Conservation (phyloP, 2,113 vertebrate genomes). For the Ranitomeya imitator region DNA sequence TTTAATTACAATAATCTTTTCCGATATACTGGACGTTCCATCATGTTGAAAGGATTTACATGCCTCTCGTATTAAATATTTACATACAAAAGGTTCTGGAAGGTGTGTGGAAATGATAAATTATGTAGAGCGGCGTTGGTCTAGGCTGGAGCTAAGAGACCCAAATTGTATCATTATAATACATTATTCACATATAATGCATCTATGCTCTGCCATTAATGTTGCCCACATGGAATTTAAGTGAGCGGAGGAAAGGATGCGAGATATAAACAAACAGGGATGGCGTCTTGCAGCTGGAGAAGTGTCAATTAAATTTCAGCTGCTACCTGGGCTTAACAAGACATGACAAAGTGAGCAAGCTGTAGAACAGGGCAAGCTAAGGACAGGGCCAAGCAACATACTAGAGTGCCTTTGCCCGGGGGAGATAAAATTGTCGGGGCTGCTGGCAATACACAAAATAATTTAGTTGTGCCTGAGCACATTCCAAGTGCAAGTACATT, state of each 20-base stretch:
- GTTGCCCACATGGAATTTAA: conserved; percentile 77
- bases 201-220: conserved; percentile 88
- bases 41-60: conserved; percentile 77
- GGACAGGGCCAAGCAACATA: conserved; percentile 13
- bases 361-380: conserved; percentile 28
- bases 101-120: conserved; percentile 99
- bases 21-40: conserved; percentile 61
- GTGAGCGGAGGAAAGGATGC: conserved; percentile 77
- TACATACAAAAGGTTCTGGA: conserved; percentile 91
- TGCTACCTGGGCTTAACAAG: conserved; percentile 61
- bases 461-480: not conserved
- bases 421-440: not conserved
- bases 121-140: conserved; percentile 93
- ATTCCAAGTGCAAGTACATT: not conserved
- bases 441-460: not conserved
- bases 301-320: conserved; percentile 75
- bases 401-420: conserved; percentile 18
- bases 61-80: conserved; percentile 92
- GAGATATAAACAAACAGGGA: conserved; percentile 79
- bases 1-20: conserved; percentile 61
- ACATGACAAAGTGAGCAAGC: not conserved
- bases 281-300: conserved; percentile 78
- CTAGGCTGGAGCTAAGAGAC: conserved; percentile 88
- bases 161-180: conserved; percentile 94
- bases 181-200: conserved; percentile 99